A percentile compares a stretch with the other conserved stretches of the same genome.
These are phyloP conservation scores for Delia radicum DNA, from an alignment of 1,140 invertebrate species.

Conservation along the genomic window DNA sequence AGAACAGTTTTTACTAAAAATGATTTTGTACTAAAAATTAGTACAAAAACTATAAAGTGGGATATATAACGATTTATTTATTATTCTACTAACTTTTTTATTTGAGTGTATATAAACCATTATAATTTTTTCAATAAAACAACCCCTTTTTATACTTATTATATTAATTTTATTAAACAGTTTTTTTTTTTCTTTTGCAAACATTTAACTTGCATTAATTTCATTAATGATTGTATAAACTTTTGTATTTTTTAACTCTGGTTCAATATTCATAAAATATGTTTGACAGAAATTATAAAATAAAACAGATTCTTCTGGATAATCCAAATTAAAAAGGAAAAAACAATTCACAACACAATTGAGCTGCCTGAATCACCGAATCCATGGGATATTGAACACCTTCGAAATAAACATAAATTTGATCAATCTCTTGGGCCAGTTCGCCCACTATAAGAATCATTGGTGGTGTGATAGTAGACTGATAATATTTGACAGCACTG, in stretches of 20 bases:
- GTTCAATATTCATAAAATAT: background rate
- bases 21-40: too few species aligned
- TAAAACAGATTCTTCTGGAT: background rate
- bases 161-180: background rate
- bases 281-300: background rate
- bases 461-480: background rate
- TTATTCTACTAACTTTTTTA: too few species aligned
- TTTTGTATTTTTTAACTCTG: background rate
- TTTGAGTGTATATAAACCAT: too few species aligned
- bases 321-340: background rate
- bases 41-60: too few species aligned
- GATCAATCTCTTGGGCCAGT: background rate
- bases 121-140: too few species aligned
- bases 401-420: background rate
- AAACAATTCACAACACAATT: background rate
- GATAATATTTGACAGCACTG: background rate
- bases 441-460: background rate
- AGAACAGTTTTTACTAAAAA: too few species aligned
- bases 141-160: too few species aligned
- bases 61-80: too few species aligned
- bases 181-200: background rate
- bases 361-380: background rate
- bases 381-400: background rate
- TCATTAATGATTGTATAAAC: constrained; percentile 2
- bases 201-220: background rate